Percentiles rank a stretch among this genome's conserved stretches.
These are phyloP conservation scores for Ischnura elegans DNA, from an alignment of 2,888 invertebrate genomes.

Conservation along the genomic window DNA sequence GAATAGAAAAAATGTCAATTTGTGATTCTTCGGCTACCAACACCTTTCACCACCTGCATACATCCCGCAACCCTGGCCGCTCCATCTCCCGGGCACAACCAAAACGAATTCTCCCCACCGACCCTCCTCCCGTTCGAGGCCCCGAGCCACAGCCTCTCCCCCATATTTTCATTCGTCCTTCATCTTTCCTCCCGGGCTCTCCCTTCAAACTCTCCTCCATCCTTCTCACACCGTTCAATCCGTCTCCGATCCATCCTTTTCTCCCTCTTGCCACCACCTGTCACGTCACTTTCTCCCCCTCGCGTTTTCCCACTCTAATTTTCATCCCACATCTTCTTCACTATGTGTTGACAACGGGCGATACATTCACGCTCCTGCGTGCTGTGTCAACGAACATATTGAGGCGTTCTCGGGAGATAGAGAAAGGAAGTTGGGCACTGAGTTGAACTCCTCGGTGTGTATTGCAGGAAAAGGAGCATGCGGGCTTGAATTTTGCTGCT, in stretches of 20 bases:
- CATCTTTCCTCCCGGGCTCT: not conserved
- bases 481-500: no score
- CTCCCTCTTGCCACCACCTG: not conserved
- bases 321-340: slow-evolving; percentile 14
- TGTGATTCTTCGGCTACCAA: slow-evolving; percentile 42
- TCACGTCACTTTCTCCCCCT: slow-evolving; percentile 8
- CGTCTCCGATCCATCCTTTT: not conserved
- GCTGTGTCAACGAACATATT: not conserved
- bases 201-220: not conserved
- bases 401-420: not conserved
- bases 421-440: not conserved
- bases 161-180: slow-evolving; percentile 9
- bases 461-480: not conserved
- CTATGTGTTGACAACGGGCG: not conserved
- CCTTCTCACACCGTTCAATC: not conserved
- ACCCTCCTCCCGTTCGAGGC: not conserved
- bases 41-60: slow-evolving; percentile 25
- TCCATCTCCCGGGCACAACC: not conserved
- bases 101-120: not conserved
- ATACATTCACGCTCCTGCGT: not conserved
- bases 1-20: slow-evolving; percentile 53
- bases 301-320: slow-evolving; percentile 42
- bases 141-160: not conserved
- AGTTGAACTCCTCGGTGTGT: not conserved
- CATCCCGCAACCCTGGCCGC: not conserved